Conservation (phyloP, 2,888 invertebrate genomes). For the Lagria hirta region DNA sequence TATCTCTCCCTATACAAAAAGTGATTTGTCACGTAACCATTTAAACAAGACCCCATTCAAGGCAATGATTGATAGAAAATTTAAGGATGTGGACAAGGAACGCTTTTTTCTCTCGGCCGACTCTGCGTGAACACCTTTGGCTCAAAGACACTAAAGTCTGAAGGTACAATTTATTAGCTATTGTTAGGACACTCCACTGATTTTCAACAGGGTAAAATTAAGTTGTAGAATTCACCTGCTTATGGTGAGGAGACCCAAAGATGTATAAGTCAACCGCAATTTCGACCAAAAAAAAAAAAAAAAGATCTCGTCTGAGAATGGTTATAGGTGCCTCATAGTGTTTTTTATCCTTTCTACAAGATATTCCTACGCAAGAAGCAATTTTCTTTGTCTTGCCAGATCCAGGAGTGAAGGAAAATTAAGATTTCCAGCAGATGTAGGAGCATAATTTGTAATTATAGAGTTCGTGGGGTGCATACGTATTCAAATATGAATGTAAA, state of each 20-base stretch:
- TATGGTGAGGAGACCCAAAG: too few species aligned
- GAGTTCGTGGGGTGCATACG: too few species aligned
- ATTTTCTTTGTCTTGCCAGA: too few species aligned
- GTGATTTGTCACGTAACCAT: conserved; percentile 26
- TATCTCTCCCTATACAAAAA: too few species aligned
- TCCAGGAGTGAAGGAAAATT: too few species aligned
- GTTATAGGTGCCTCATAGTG: too few species aligned
- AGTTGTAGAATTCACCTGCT: conserved; percentile 37
- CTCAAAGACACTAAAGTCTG: conserved; percentile 27
- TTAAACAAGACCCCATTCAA: conserved; percentile 21
- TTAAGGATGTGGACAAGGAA: conserved; percentile 36
- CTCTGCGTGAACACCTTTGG: conserved; percentile 27
- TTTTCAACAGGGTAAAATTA: conserved; percentile 33
- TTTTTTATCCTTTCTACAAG: background rate
- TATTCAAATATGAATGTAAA: conserved; percentile 15
- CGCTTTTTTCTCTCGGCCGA: conserved; percentile 28
- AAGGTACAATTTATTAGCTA: conserved; percentile 33
- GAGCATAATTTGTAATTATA: too few species aligned
- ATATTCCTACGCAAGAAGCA: too few species aligned
- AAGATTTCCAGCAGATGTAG: too few species aligned
- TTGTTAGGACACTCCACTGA: conserved; percentile 35
- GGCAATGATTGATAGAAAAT: conserved; percentile 36
- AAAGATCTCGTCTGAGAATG: too few species aligned
- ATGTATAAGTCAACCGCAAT: too few species aligned
- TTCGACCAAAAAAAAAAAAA: too few species aligned